Evolutionary conservation across 2,113 vertebrate species (phyloP).

Genomic region (Pavo muticus): DNA sequence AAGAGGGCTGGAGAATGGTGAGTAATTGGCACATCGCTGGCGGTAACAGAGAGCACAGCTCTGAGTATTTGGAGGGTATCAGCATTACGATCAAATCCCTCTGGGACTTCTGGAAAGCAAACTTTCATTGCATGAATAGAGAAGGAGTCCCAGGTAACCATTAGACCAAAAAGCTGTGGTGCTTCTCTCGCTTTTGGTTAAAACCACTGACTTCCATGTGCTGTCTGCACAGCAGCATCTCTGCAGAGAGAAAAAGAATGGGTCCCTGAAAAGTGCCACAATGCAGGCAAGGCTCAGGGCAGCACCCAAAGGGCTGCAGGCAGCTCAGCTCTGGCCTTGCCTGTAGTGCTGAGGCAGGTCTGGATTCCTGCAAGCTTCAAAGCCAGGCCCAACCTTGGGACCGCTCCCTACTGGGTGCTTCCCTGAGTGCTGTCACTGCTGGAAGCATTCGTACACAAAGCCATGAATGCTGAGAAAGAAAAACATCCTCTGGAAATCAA

Average conservation of each 20-base stretch:
- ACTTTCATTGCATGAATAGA: too few relatives aligned
- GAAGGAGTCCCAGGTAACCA: background rate
- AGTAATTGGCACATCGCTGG: accelerated
- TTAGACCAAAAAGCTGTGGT: background rate
- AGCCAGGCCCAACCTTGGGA: background rate
- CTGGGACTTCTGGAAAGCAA: background rate
- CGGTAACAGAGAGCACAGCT: background rate
- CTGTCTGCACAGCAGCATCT: background rate
- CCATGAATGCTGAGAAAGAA: background rate
- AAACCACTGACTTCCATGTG: background rate
- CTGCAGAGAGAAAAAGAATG: background rate
- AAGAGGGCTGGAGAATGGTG: accelerated
- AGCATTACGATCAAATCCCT: accelerated
- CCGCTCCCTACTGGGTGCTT: background rate
- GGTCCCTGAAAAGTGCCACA: too few relatives aligned
- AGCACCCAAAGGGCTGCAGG: background rate
- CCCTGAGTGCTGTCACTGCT: background rate
- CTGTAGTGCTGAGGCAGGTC: too few relatives aligned
- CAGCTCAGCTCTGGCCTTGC: too few relatives aligned
- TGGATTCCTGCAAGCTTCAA: background rate
- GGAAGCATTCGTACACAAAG: background rate
- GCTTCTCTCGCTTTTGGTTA: too few relatives aligned
- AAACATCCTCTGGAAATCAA: background rate
- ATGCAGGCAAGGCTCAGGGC: background rate
- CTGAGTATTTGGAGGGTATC: too few relatives aligned